phyloP scores from a whole-genome alignment of 2,113 vertebrate genomes.

The Rhinoderma darwinii region DNA sequence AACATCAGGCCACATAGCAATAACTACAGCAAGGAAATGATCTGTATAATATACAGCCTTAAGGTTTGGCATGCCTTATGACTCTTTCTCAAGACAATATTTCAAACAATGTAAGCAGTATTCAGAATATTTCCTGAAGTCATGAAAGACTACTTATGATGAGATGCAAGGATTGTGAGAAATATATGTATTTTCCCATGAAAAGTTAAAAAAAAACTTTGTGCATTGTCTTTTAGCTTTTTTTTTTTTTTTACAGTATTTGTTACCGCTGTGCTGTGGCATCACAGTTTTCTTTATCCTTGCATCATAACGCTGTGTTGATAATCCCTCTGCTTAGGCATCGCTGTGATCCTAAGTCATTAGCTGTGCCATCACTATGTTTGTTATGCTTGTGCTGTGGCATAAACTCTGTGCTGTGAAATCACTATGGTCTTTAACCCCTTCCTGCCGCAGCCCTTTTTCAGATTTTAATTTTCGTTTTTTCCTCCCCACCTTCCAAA shows the following conservation, averaged over 20 bases:
- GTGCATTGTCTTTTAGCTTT: not conserved
- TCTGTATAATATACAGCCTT: conserved; percentile 28
- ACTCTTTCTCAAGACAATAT: conserved; percentile 32
- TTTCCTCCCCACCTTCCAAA: too few species aligned
- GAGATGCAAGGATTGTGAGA: not conserved
- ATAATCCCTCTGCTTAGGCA: too few species aligned
- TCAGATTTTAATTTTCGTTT: too few species aligned
- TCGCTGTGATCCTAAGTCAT: too few species aligned
- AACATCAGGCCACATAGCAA: conserved; percentile 37
- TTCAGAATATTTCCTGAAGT: conserved; percentile 1
- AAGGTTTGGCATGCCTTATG: conserved; percentile 47
- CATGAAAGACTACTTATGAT: not conserved
- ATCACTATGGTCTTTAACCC: too few species aligned
- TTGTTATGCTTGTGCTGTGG: too few species aligned
- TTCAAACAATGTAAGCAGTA: conserved; percentile 38
- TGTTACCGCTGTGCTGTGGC: not conserved
- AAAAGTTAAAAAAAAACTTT: too few species aligned
- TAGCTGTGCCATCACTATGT: too few species aligned
- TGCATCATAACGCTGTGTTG: not conserved
- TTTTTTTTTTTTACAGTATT: not conserved
- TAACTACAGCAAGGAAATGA: conserved; percentile 26
- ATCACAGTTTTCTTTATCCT: not conserved
- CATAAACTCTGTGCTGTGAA: too few species aligned
- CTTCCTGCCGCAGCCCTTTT: too few species aligned
- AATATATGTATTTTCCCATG: not conserved